Base-by-base conservation (phyloP, 2,888 invertebrate genomes). In the Ophion obscuratus region DNA sequence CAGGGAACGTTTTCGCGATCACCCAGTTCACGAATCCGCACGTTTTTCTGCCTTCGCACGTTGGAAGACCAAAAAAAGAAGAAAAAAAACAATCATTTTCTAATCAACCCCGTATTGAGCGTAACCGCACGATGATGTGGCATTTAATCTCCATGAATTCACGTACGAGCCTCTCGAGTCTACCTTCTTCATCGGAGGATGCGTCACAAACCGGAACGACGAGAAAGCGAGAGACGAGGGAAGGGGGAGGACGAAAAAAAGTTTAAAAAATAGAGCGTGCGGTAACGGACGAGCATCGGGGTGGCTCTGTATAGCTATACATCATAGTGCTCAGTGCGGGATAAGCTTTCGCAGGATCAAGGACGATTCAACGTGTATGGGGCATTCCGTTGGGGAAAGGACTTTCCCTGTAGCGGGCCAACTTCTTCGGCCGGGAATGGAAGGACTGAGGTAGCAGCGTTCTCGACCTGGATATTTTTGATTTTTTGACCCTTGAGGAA, bases 131-230 rank as follows among this genome's bases (percentile, higher is more conserved):
- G 68, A 75, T 79, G 77, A 78, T 78, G 57, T 27, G 74, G 57
- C 85, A 78, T 85, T 85, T 82, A 71, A 85, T 85, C 85, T 79
- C 75, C 68, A 67, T 66, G 78, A 79, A 75, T 85, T 75, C 73
- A 70, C 74, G 68, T 62, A 17, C 6, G 36, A 40, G 14, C 14
- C 61, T 53, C 62, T 40, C 62, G 27, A 64, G 57, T 40, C 70
- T 53, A 53, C 44, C 53, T 36, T 53, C 53, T 53, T 36, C 53
- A 20, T 53, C 53, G 24, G n/a, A 76, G 27, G 78, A 85, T 77
- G 75, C 75, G 75, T 80, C 79, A 64, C 76, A 76, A 85, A 85
- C 85, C 79, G 76, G 82, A 83, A 79, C 71, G 61, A 24, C 66
- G 61, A 66, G 70, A 79, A 62, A 77, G 40, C 20, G 11, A 24